phyloP scores from a whole-genome alignment of 2,797 vertebrate species.

The Macropodus opercularis region DNA sequence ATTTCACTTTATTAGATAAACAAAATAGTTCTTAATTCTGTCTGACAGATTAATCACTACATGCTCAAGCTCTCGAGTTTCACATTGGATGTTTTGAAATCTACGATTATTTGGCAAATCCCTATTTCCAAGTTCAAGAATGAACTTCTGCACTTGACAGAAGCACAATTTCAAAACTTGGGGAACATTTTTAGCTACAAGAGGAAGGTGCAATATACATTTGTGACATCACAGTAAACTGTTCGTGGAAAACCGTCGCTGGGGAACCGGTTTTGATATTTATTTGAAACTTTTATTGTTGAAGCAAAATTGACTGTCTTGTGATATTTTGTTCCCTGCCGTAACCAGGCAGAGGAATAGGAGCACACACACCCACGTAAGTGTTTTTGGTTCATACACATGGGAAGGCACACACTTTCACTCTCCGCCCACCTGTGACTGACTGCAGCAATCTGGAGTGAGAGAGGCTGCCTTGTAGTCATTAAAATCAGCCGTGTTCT shows the following conservation, averaged over 20 bases:
- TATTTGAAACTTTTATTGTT: not conserved
- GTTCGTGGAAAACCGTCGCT: not conserved
- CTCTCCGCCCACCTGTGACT: constrained; percentile 33
- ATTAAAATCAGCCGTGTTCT: constrained; percentile 41
- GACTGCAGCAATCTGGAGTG: constrained; percentile 41
- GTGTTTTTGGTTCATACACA: constrained; percentile 3
- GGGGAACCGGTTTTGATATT: constrained; percentile 3
- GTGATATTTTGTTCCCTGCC: not conserved
- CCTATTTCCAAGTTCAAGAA: not conserved
- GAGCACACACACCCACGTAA: not conserved
- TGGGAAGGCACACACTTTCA: constrained; percentile 8
- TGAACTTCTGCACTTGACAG: not conserved
- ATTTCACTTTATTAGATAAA: too few relatives aligned
- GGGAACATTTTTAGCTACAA: not conserved
- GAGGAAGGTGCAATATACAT: not conserved
- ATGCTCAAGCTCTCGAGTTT: too few relatives aligned
- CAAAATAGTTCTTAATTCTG: too few relatives aligned
- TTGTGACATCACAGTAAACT: too few relatives aligned
- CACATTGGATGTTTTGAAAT: constrained; percentile 1
- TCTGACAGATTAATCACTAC: too few relatives aligned
- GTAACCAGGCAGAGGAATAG: constrained; percentile 6
- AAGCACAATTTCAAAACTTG: not conserved
- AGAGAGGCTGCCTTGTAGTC: constrained; percentile 29
- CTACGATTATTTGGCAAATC: not conserved
- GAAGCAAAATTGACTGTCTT: constrained; percentile 3